These are phyloP conservation scores for Diplodus sargus DNA, from an alignment of 2,797 vertebrate genomes.

Conservation along the genomic window DNA sequence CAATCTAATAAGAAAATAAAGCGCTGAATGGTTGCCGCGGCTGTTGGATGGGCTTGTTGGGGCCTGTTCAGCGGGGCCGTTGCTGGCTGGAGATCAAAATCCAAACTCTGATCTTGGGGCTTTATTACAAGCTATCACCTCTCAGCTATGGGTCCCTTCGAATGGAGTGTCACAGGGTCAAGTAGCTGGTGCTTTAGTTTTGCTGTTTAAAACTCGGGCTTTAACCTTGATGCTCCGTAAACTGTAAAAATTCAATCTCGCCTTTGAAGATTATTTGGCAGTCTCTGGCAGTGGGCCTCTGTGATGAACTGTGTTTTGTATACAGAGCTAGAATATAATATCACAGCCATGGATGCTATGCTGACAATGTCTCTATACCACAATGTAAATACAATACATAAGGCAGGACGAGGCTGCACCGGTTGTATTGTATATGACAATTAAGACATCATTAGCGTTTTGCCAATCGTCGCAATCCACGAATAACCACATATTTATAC, in stretches of 20 bases:
- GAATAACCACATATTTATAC: not conserved
- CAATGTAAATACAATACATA: conserved; percentile 32
- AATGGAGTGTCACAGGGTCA: conserved; percentile 73
- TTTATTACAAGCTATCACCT: conserved; percentile 80
- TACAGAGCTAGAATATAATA: conserved; percentile 46
- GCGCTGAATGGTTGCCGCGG: conserved; percentile 77
- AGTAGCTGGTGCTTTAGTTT: conserved; percentile 70
- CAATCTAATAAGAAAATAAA: conserved; percentile 87
- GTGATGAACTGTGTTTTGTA: conserved; percentile 46
- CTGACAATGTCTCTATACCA: conserved; percentile 34
- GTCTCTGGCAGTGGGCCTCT: conserved; percentile 49
- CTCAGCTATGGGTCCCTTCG: conserved; percentile 58
- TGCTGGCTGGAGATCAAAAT: conserved; percentile 78
- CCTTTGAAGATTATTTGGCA: conserved; percentile 52
- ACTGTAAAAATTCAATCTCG: conserved; percentile 68
- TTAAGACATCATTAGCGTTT: not conserved
- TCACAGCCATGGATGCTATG: conserved; percentile 24
- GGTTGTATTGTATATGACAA: conserved; percentile 1
- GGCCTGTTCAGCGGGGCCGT: conserved; percentile 62
- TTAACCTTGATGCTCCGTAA: conserved; percentile 77
- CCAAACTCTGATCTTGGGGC: conserved; percentile 81
- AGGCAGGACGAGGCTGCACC: not conserved
- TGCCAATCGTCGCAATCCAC: not conserved
- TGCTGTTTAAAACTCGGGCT: conserved; percentile 70
- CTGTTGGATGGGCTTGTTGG: conserved; percentile 75